These are phyloP conservation scores for Argya squamiceps DNA, from an alignment of 2,797 vertebrate genomes.

Conservation along the genomic window DNA sequence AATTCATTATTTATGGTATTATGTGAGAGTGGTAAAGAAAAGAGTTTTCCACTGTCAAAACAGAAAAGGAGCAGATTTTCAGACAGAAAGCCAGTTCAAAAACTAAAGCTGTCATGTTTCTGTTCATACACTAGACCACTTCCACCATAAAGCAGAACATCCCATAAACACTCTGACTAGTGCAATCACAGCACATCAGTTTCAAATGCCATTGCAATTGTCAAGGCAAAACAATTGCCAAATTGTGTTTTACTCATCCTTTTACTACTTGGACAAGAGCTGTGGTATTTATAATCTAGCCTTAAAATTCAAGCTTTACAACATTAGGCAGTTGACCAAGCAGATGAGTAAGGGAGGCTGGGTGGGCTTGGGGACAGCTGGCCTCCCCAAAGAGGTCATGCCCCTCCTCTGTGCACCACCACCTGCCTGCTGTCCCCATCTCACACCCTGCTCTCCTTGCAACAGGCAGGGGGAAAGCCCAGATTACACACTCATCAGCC, in stretches of 20 bases:
- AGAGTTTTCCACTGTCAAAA: slow-evolving; percentile 1
- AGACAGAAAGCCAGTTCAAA: background rate
- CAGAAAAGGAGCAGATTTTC: slow-evolving; percentile 1
- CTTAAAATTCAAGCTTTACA: background rate
- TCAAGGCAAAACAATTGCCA: slow-evolving; percentile 13
- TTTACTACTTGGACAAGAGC: slow-evolving; percentile 18
- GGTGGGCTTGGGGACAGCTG: background rate
- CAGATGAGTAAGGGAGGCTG: background rate
- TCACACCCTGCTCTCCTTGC: background rate
- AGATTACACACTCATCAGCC: background rate
- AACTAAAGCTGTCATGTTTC: background rate
- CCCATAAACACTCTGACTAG: background rate
- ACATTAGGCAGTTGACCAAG: background rate
- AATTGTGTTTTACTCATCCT: background rate
- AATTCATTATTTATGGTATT: background rate
- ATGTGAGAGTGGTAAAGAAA: background rate
- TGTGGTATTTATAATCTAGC: background rate
- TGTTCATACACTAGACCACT: background rate
- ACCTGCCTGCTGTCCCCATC: background rate
- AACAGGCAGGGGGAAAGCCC: background rate
- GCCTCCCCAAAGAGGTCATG: background rate
- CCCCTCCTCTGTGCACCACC: background rate
- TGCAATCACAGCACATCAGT: background rate
- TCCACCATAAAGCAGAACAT: rapidly evolving
- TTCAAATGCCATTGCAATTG: background rate